phyloP scores from a whole-genome alignment of 2,888 invertebrate genomes.

The Ormyrus thymus region DNA sequence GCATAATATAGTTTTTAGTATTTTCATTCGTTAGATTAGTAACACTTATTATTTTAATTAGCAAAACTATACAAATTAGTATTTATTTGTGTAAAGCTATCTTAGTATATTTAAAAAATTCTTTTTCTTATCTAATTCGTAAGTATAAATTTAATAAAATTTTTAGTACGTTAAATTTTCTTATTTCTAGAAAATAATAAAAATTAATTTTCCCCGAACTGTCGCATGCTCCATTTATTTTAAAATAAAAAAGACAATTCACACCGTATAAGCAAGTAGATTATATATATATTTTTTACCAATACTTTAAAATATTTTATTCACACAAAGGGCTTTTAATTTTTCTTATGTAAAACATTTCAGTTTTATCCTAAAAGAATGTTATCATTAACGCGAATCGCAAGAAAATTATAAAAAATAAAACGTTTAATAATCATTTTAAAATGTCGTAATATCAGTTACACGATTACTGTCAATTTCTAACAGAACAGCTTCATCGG shows the following conservation, averaged over 20 bases:
- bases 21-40: slow-evolving; percentile 6
- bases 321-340: no score
- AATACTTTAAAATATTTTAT: no score
- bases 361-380: neutral
- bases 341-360: no score
- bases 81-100: no score
- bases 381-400: slow-evolving; percentile 11
- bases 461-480: no score
- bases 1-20: no score
- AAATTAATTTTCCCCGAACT: slow-evolving; percentile 50
- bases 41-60: slow-evolving; percentile 1
- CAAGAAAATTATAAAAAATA: no score
- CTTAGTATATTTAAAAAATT: slow-evolving; percentile 15
- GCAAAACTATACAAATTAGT: neutral
- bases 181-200: slow-evolving; percentile 23
- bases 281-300: no score
- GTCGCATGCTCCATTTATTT: slow-evolving; percentile 56
- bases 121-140: slow-evolving; percentile 15
- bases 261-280: slow-evolving; percentile 5
- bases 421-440: no score
- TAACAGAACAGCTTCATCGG: no score
- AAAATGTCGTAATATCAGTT: no score
- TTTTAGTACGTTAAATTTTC: slow-evolving; percentile 23
- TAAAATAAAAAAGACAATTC: slow-evolving; percentile 16
- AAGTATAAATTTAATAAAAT: slow-evolving; percentile 24